Percentiles rank a stretch among this genome's conserved stretches.
These are phyloP conservation scores for Tangara arthus DNA, from an alignment of 2,797 vertebrate genomes.

Conservation along the genomic window DNA sequence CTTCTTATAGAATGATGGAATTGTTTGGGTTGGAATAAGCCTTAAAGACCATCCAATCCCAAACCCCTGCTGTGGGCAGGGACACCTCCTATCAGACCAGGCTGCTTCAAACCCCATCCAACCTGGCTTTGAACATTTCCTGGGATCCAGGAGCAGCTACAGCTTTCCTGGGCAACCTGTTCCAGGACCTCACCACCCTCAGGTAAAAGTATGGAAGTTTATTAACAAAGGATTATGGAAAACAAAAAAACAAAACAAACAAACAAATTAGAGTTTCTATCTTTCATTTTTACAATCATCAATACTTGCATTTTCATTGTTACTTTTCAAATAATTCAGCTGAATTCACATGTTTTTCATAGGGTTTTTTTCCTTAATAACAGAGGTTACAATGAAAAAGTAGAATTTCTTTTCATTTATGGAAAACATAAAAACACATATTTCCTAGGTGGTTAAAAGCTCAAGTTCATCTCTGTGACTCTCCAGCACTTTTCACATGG, in stretches of 20 bases:
- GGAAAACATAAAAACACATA: background rate
- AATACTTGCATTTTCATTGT: background rate
- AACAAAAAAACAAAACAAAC: background rate
- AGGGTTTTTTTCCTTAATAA: background rate
- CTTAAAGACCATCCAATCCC: background rate
- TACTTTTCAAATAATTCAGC: background rate
- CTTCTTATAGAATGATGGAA: background rate
- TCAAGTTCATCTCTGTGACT: background rate
- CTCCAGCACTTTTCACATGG: background rate
- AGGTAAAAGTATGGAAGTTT: background rate
- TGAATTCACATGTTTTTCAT: background rate
- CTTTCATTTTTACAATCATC: background rate
- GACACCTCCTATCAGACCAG: background rate
- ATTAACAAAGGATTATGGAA: background rate
- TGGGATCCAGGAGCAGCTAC: background rate
- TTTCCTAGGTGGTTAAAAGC: background rate
- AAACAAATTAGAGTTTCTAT: background rate
- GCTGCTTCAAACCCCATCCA: background rate
- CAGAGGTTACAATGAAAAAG: background rate
- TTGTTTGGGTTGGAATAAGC: background rate
- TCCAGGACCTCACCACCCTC: background rate
- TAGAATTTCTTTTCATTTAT: background rate
- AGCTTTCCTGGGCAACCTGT: background rate
- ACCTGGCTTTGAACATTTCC: too few species aligned
- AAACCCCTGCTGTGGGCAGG: background rate